Base-by-base conservation (phyloP, 2,888 invertebrate genomes). In the Eudasyphora cyanicolor region DNA sequence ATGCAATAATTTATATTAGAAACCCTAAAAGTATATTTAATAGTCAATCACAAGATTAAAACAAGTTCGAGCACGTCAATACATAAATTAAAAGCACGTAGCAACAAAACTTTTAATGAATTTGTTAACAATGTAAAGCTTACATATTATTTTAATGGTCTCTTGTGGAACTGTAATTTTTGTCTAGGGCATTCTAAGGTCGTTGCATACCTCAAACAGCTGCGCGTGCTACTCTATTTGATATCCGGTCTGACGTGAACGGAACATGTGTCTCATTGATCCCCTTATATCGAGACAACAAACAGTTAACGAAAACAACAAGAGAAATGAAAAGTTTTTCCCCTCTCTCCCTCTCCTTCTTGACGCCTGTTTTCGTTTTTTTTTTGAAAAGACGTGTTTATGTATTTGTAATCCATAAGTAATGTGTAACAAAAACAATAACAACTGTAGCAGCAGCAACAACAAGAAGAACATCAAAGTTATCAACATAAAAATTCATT, bases 401-500 rank as follows among this genome's bases (percentile, higher is more conserved):
- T 84, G 84, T 80, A 79, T 81, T 84, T 81, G 81, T 78, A 79
- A 84, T 81, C 81, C 76, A 81, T 80, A 60, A 84, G 78, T 78
- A 60, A 78, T 83, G 77, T 54, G 77, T 54, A 64, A 77, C 64
- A 35, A 38, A 64, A 27, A 24, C 21, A 49, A 67, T 71, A 81
- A 60, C 2, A 21, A 17, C 27, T 54, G 51, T 70, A 81, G 71
- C 78, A 78, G 73, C 38, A 79, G 75, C 19, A 27, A 17, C 7
- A 42, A 45, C 71, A 81, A 73, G 4, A 45, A 10, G 35, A 38
- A 32, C 77, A 81, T 78, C 81, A 81, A 81, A 81, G 78, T 76
- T 81, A 81, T 81, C 78, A 80, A 84, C 84, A 84, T 84, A 81
- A 81, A 81, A 84, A 57, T 84, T 81, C 81, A 76, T 84, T 84